Conservation (phyloP, 2,113 vertebrate species). For the Psilopogon haemacephalus region DNA sequence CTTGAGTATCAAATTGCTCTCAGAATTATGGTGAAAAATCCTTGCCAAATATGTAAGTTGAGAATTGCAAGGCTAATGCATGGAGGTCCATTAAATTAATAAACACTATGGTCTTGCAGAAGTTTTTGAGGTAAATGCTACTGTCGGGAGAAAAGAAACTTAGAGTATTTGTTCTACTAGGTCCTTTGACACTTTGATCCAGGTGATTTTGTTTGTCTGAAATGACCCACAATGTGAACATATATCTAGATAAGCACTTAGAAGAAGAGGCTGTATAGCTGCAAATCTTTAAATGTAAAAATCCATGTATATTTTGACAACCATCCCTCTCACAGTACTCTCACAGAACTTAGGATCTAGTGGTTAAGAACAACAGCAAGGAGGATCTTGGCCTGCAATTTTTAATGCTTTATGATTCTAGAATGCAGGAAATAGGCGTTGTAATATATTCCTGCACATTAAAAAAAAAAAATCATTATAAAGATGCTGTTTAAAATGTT, state of each 20-base stretch:
- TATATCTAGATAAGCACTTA: neutral
- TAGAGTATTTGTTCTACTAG: neutral
- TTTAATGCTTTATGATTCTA: neutral
- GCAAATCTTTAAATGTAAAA: neutral
- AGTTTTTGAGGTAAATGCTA: neutral
- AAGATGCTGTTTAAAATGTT: neutral
- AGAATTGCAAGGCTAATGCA: neutral
- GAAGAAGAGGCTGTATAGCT: neutral
- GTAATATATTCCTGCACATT: neutral
- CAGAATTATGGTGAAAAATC: neutral
- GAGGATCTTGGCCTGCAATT: neutral
- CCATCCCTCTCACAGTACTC: neutral
- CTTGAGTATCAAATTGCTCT: neutral
- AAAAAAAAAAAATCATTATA: neutral
- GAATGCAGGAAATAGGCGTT: neutral
- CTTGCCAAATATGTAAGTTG: neutral
- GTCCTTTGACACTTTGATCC: neutral
- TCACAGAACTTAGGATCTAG: neutral
- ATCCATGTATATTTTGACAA: neutral
- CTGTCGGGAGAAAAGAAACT: neutral
- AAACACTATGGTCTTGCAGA: neutral
- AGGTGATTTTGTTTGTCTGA: neutral
- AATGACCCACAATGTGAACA: neutral
- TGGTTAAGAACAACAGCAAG: neutral
- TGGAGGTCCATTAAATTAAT: neutral